Percentiles rank a stretch among this genome's conserved stretches.
Conservation (phyloP, 1,140 invertebrate species). For the Leucophenga varia region DNA sequence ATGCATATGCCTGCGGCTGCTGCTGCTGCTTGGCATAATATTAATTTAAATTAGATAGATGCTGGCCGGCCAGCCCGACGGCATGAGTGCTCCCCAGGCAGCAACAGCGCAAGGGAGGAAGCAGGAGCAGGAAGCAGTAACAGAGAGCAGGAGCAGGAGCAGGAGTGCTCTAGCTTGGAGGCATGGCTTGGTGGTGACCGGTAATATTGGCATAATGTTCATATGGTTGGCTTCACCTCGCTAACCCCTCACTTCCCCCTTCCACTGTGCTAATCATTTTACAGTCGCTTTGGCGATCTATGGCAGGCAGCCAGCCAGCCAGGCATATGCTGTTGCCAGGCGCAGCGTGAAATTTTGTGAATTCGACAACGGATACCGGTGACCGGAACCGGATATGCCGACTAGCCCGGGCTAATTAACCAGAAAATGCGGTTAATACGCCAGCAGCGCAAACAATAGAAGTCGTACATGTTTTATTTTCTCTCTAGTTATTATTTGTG, state of each 20-base stretch:
- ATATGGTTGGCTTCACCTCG: conserved; percentile 16
- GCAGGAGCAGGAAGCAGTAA: background rate
- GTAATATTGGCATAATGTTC: conserved; percentile 20
- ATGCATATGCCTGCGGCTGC: conserved; percentile 25
- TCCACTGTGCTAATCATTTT: too few relatives aligned
- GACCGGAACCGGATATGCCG: conserved; percentile 16
- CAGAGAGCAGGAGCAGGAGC: background rate
- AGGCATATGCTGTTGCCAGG: conserved; percentile 1
- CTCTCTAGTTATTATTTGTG: conserved; percentile 16
- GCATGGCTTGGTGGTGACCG: conserved; percentile 9
- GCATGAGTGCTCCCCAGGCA: background rate
- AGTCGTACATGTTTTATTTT: conserved; percentile 2
- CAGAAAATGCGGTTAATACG: conserved; percentile 37
- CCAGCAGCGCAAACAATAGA: background rate
- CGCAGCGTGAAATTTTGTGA: conserved; percentile 26
- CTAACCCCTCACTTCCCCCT: too few relatives aligned
- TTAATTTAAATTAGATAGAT: conserved; percentile 47
- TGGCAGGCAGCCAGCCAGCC: background rate
- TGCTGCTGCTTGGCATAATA: conserved; percentile 41
- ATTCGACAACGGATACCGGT: conserved; percentile 5
- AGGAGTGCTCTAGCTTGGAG: conserved; percentile 6
- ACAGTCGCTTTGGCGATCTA: conserved; percentile 14
- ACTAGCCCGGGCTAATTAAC: conserved; percentile 32
- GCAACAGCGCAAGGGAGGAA: background rate
- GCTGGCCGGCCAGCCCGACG: background rate